Percentiles rank a stretch among this genome's conserved stretches.
These are phyloP conservation scores for Dipodomys stephensi DNA, from an alignment of 2,113 vertebrate species.

Conservation along the genomic window DNA sequence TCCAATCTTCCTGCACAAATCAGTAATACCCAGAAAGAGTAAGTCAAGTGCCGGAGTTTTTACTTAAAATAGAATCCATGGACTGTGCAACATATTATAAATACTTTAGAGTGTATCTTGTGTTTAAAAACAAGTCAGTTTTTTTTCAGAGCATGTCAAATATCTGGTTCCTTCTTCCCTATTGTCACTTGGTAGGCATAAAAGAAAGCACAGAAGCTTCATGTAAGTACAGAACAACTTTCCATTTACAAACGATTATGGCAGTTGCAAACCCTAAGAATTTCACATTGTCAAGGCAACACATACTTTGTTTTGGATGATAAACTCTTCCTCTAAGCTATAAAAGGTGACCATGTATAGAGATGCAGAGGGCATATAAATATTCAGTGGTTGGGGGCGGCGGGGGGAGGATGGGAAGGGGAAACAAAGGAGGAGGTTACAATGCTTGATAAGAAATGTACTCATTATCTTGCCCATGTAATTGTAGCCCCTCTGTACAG, in stretches of 20 bases:
- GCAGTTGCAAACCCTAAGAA: slow-evolving; percentile 1
- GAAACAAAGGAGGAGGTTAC: no score
- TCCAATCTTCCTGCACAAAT: background rate
- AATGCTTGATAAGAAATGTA: no score
- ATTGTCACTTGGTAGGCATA: background rate
- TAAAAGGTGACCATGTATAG: background rate
- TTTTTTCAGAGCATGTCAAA: background rate
- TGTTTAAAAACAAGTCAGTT: background rate
- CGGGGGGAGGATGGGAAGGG: no score
- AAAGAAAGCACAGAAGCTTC: slow-evolving; percentile 31
- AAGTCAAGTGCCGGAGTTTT: background rate
- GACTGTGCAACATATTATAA: no score
- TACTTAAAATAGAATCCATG: no score
- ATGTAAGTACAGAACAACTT: slow-evolving; percentile 14
- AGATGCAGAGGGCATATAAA: slow-evolving; percentile 39
- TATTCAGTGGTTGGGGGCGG: background rate
- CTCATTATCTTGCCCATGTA: no score
- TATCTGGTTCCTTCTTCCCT: background rate
- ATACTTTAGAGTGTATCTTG: no score
- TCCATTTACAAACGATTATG: background rate
- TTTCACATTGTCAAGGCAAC: background rate
- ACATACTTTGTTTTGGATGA: background rate
- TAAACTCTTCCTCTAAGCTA: background rate
- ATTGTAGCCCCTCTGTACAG: no score
- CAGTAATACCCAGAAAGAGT: background rate